Base-by-base conservation (phyloP, 2,797 vertebrate species). In the Tenualosa ilisha region DNA sequence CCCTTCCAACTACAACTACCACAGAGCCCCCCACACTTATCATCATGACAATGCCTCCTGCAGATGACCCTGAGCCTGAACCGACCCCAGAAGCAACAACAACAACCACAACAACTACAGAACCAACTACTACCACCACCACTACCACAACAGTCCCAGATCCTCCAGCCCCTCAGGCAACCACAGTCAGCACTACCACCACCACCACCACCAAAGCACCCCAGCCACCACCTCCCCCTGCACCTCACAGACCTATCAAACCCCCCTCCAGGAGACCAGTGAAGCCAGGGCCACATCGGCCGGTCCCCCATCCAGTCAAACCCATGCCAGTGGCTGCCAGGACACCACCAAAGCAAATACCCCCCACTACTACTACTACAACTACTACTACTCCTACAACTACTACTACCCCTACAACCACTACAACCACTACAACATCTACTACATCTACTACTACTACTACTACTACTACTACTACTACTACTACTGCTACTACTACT, bases 41-140 rank as follows among this genome's bases (percentile, higher is more conserved):
- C n/a, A 65, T 65, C 3, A 8, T 65, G 63, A 31, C 24, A 75
- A 75, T 40, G 37, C 26, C 68, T 0, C 26, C 31, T 20, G 54
- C 13, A 72, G 31, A 13, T 22, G 54, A 56, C 3, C 54, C 54
- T 20, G 54, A 20, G 20, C 65, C 65, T 72, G 65, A 37, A 26
- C 65, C 65, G 9, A 72, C 65, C 65, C 26, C 31, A 37, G 51
- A 12, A 54, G 17, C 56, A 59, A 22, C 56, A 59, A 59, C 56
- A 59, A 59, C 56, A 59, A 22, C 56, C n/a, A 59, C 56, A 59
- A 59, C 37, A 11, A 75, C 51, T 6, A 53, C 68, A 54, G 85
- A 84, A 9, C 31, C 89, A 81, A 26, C 84, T 26, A 87, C 86
- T 11, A 37, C 82, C 2, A 83, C 81, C n/a, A n/a, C 85, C 1